Conservation (phyloP, 2,888 invertebrate species). For the Chirona hameri region DNA sequence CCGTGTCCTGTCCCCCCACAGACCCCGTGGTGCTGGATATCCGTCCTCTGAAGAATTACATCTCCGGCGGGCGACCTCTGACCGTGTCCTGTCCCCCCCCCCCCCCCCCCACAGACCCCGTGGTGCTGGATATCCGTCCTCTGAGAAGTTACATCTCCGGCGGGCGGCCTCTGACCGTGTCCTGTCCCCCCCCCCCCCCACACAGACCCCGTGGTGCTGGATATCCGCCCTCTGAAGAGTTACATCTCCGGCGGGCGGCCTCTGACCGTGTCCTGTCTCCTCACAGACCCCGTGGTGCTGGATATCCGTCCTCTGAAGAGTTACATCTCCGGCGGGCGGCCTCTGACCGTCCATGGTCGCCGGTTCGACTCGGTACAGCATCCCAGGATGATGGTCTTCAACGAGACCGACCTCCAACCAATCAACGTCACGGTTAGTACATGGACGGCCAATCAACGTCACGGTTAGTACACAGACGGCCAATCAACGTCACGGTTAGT, state of each 20-base stretch:
- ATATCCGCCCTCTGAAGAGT: constrained; percentile 86
- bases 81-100: no score
- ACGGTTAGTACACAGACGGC: neutral
- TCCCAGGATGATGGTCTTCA: constrained; percentile 78
- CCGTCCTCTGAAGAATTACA: no score
- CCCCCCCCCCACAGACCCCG: no score
- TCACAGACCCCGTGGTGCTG: constrained; percentile 82
- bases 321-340: constrained; percentile 88
- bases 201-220: constrained; percentile 82
- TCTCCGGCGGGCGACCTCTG: no score
- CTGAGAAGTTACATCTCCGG: no score
- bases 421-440: neutral
- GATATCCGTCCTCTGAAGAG: constrained; percentile 88
- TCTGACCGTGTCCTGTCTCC: no score
- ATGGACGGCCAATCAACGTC: neutral
- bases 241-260: constrained; percentile 91
- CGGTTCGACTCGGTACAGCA: constrained; percentile 87
- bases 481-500: no score
- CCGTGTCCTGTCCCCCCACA: no score
- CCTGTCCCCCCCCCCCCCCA: neutral
- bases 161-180: neutral
- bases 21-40: no score
- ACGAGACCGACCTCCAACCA: constrained; percentile 35
- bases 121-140: no score
- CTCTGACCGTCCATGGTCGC: constrained; percentile 88